Base-by-base conservation (phyloP, 2,113 vertebrate genomes). In the Carassius carassius region DNA sequence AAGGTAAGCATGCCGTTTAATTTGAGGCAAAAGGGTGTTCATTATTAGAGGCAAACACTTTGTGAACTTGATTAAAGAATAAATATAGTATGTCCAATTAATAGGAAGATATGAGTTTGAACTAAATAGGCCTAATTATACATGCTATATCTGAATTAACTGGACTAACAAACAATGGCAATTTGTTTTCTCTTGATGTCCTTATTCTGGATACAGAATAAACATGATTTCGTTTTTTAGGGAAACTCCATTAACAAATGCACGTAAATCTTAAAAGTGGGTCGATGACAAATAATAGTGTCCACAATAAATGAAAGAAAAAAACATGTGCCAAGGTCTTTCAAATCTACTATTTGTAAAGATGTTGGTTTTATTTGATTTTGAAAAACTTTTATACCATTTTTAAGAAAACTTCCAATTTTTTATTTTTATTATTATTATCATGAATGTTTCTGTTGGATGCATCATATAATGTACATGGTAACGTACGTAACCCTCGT, bases 61-160 rank as follows among this genome's bases (percentile, higher is more conserved):
- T 44, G 41, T 44, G 41, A 44, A 44, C 12, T 60, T 25, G 54
- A 21, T 29, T 58, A 70, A 79, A 67, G 11, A 67, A 70, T 65
- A 56, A 69, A 25, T 76, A 58, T 41, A 47, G n/a, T 21, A 44
- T 78, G 95, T 79, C n/a, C n/a, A 8, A 44, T 63, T 79, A 79
- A 44, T n/a, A 44, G 77, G 77, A 41, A 79, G 37, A 41, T 58
- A 58, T 60, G 19, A 60, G 32, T 35, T 79, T 44, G 58, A 44
- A 56, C 21, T 25, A 23, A 60, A 78, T 21, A 63, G 58, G 21
- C 1, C 21, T 44, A 79, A 63, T 79, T 62, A 47, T 47, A 5
- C 44, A 25, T 44, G 13, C 37, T 37, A n/a, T 62, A 25, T 79
- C n/a, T 17, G 23, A 79, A 63, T 78, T 17, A 79, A 79, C 5